A percentile compares a stretch with the other conserved stretches of the same genome.
Conservation (phyloP, 2,797 vertebrate species). For the Enteromius paludinosus region DNA sequence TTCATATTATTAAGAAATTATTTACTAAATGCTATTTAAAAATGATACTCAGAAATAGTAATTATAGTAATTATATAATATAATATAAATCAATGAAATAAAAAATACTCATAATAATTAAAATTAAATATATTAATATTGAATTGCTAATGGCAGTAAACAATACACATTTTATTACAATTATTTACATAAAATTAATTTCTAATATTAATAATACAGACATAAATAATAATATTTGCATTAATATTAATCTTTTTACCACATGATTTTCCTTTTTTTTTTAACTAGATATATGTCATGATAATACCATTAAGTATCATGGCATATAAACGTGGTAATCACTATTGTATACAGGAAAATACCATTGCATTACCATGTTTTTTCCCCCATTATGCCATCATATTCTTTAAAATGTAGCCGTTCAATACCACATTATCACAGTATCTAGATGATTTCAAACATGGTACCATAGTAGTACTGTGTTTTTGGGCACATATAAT, state of each 20-base stretch:
- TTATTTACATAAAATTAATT: neutral
- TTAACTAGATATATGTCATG: neutral
- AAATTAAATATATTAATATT: no score
- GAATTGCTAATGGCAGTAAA: no score
- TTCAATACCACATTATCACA: neutral
- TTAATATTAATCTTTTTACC: neutral
- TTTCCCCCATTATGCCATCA: neutral
- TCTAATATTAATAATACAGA: neutral
- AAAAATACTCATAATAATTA: no score
- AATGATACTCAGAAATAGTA: neutral
- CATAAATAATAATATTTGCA: neutral
- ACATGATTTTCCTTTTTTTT: neutral
- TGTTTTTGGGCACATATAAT: neutral
- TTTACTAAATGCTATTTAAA: neutral
- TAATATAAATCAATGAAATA: neutral
- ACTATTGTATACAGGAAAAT: neutral
- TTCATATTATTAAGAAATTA: neutral
- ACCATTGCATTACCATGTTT: neutral
- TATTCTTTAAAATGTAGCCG: neutral
- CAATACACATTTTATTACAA: neutral
- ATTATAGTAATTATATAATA: neutral
- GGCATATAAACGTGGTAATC: neutral
- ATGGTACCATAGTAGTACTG: neutral
- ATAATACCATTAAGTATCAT: neutral
- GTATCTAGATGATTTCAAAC: neutral